Conservation (phyloP, 2,113 vertebrate genomes). For the Nematolebias whitei region DNA sequence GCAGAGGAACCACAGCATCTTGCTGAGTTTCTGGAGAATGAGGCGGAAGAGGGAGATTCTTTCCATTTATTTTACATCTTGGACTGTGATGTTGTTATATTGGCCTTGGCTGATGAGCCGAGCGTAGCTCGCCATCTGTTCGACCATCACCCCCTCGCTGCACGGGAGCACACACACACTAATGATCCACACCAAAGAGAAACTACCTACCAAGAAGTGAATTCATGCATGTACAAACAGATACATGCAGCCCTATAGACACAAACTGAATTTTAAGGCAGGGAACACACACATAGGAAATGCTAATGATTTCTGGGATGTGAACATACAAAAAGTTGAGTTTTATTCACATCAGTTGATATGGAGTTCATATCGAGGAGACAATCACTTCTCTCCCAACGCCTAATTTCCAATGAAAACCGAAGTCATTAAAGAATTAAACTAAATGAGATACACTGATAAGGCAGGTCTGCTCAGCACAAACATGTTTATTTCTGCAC, state of each 20-base stretch:
- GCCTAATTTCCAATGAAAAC: neutral
- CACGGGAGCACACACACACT: neutral
- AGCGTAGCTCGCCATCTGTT: conserved; percentile 49
- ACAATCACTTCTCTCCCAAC: neutral
- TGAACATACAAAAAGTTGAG: neutral
- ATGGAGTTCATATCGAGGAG: neutral
- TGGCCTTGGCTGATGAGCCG: conserved; percentile 30
- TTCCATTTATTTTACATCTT: conserved; percentile 33
- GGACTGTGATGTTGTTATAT: conserved; percentile 28
- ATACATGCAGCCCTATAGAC: conserved; percentile 16
- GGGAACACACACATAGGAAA: conserved; percentile 8
- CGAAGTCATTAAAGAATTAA: neutral
- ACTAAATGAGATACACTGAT: neutral
- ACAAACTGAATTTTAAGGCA: conserved; percentile 22
- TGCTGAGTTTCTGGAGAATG: conserved; percentile 7
- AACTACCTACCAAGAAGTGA: conserved; percentile 25
- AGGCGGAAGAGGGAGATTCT: conserved; percentile 11
- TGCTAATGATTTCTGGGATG: conserved; percentile 9
- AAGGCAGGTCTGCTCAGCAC: neutral
- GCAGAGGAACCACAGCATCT: conserved; percentile 19
- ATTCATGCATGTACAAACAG: conserved; percentile 24
- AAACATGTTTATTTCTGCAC: neutral
- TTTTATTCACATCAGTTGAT: conserved; percentile 2
- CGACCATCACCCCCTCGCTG: conserved; percentile 9
- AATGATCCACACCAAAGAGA: conserved; percentile 14